These are phyloP conservation scores for Polydrusus cervinus DNA, from an alignment of 2,888 invertebrate genomes.

Conservation along the genomic window DNA sequence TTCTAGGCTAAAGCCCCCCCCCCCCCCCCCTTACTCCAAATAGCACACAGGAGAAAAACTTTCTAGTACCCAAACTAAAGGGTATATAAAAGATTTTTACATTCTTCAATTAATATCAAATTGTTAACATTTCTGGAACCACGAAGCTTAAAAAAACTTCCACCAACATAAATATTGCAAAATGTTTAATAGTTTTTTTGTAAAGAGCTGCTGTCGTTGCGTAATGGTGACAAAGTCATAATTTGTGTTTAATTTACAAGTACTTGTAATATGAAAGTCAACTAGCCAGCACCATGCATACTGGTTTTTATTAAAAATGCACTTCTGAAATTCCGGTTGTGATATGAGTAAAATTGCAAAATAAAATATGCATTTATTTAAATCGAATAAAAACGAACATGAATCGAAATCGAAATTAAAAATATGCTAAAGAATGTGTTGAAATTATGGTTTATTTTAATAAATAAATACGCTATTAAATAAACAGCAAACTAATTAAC, in stretches of 20 bases:
- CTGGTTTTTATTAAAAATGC: constrained; percentile 19
- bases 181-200: background rate
- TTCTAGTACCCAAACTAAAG: too few species aligned
- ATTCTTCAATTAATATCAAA: constrained; percentile 13
- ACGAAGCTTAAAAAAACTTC: background rate
- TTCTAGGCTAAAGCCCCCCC: too few species aligned
- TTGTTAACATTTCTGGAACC: background rate
- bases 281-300: background rate
- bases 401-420: background rate
- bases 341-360: background rate
- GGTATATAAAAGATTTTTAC: too few species aligned
- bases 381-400: background rate
- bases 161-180: background rate
- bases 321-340: constrained; percentile 7
- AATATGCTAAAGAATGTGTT: background rate
- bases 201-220: background rate
- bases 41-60: too few species aligned
- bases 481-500: too few species aligned
- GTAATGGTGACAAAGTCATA: background rate
- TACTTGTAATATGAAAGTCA: constrained; percentile 10
- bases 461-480: background rate
- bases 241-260: constrained; percentile 10
- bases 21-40: too few species aligned
- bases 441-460: background rate
- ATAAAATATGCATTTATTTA: background rate